Conservation (phyloP, 2,113 vertebrate species). For the Toxotes jaculatrix region DNA sequence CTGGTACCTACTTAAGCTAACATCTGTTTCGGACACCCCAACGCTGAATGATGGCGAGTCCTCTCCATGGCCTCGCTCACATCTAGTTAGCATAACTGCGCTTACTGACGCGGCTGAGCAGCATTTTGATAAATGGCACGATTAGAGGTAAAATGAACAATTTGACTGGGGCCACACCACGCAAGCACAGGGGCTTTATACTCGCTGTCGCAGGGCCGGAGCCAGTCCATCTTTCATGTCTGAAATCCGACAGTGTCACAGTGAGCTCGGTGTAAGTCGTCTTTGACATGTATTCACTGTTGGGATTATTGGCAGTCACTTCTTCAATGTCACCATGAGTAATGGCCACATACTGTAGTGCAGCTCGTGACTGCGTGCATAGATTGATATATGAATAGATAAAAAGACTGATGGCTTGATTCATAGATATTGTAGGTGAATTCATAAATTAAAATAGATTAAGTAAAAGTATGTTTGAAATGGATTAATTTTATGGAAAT, state of each 20-base stretch:
- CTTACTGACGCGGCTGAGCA: conserved; percentile 88
- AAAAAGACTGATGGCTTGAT: conserved; percentile 20
- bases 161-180: conserved; percentile 90
- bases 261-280: conserved; percentile 37
- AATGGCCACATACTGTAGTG: conserved; percentile 18
- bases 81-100: conserved; percentile 85
- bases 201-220: conserved; percentile 78
- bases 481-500: conserved; percentile 77
- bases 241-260: conserved; percentile 46
- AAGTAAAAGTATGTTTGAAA: conserved; percentile 21
- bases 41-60: conserved; percentile 23
- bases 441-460: conserved; percentile 25
- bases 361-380: conserved; percentile 14
- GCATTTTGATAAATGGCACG: conserved; percentile 95
- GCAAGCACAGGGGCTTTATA: conserved; percentile 85
- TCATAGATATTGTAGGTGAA: conserved; percentile 32
- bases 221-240: conserved; percentile 86
- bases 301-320: conserved; percentile 72
- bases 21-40: conserved; percentile 10
- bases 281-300: conserved; percentile 70
- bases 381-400: conserved; percentile 41
- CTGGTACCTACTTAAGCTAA: conserved; percentile 10
- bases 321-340: conserved; percentile 69
- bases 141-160: conserved; percentile 96
- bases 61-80: conserved; percentile 56